These are phyloP conservation scores for Rhabditoides inermis DNA, from an alignment of 2,888 invertebrate species.

Conservation along the genomic window DNA sequence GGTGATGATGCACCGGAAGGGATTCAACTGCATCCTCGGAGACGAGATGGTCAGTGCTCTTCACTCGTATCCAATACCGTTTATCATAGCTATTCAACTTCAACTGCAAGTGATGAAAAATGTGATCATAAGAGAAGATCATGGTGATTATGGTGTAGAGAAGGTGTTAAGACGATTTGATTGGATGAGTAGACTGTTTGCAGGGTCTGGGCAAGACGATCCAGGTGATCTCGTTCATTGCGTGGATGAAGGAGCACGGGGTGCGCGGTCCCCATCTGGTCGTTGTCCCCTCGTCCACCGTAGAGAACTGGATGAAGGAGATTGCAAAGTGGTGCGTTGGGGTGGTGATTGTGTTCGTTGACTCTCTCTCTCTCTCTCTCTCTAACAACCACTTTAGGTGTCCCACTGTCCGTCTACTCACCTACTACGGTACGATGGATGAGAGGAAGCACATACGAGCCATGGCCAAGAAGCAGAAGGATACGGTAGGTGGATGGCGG, in stretches of 20 bases:
- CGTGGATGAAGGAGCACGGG: constrained; percentile 73
- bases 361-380: not conserved
- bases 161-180: too few species aligned
- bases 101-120: too few species aligned
- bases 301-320: constrained; percentile 62
- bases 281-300: constrained; percentile 89
- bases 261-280: constrained; percentile 72
- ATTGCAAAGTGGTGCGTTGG: constrained; percentile 29
- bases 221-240: constrained; percentile 82
- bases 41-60: constrained; percentile 77
- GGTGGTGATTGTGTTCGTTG: not conserved
- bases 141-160: not conserved
- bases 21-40: constrained; percentile 80
- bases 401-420: constrained; percentile 16
- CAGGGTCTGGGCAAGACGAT: constrained; percentile 80
- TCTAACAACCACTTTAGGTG: not conserved
- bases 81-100: too few species aligned
- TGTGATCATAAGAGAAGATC: too few species aligned
- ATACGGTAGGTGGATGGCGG: constrained; percentile 6
- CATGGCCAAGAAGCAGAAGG: constrained; percentile 30
- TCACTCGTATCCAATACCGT: too few species aligned
- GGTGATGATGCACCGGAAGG: constrained; percentile 41
- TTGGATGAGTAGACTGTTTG: too few species aligned
- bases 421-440: constrained; percentile 45
- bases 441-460: constrained; percentile 34